These are phyloP conservation scores for Heliconius hermathena DNA, from an alignment of 1,140 invertebrate species.

Conservation along the genomic window DNA sequence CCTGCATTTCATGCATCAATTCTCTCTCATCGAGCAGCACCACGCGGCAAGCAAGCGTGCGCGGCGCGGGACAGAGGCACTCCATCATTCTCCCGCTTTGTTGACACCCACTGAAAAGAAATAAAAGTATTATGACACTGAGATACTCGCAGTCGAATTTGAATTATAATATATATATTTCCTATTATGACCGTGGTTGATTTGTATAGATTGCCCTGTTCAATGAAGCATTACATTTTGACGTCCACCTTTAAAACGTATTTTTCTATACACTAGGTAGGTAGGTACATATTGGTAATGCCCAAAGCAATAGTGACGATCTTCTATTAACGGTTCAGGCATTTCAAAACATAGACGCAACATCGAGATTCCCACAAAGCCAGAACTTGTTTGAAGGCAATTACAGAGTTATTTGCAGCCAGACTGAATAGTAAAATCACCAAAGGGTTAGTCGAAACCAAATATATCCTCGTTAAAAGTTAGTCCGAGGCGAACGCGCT, in stretches of 20 bases:
- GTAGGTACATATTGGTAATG: background rate
- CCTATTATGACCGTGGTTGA: background rate
- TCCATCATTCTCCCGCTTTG: conserved; percentile 70
- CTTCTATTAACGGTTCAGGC: background rate
- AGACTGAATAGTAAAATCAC: conserved; percentile 79
- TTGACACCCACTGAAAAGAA: conserved; percentile 50
- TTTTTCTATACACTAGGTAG: background rate
- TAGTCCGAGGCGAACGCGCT: conserved; percentile 65
- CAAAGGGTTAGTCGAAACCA: conserved; percentile 79
- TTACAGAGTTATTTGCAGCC: conserved; percentile 80
- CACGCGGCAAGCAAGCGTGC: conserved; percentile 84
- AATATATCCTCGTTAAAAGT: conserved; percentile 82
- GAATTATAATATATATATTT: too few relatives aligned
- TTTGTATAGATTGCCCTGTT: too few relatives aligned
- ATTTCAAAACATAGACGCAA: conserved; percentile 50
- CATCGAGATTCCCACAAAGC: conserved; percentile 66
- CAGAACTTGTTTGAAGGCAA: conserved; percentile 78
- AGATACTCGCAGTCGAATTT: too few relatives aligned
- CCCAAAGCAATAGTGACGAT: conserved; percentile 19
- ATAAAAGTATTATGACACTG: too few relatives aligned
- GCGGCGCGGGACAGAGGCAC: conserved; percentile 82
- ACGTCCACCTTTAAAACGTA: background rate
- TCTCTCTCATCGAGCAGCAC: conserved; percentile 85
- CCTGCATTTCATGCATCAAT: conserved; percentile 84
- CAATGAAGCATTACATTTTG: background rate